These are phyloP conservation scores for Drosophila sucinea DNA, from an alignment of 1,140 invertebrate species.

Conservation along the genomic window DNA sequence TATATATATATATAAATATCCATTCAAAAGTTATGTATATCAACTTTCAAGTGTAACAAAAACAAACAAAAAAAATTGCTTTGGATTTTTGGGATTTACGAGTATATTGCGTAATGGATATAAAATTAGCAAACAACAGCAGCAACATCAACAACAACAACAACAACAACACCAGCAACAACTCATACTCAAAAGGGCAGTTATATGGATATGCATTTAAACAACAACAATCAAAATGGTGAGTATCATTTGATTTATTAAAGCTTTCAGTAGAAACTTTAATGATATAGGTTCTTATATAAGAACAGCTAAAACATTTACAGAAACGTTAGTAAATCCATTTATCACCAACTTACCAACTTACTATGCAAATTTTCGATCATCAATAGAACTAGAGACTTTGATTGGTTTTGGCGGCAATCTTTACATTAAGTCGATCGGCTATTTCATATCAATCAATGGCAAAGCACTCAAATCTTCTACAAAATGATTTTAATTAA, in stretches of 20 bases:
- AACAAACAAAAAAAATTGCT: constrained; percentile 34
- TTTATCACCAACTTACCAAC: neutral
- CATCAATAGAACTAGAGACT: neutral
- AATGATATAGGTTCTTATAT: constrained; percentile 8
- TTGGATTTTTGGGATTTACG: constrained; percentile 59
- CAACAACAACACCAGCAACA: constrained; percentile 27
- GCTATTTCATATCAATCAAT: too few relatives aligned
- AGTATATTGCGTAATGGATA: constrained; percentile 77
- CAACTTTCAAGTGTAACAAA: constrained; percentile 32
- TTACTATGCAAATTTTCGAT: neutral
- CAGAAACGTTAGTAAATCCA: neutral
- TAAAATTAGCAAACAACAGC: constrained; percentile 68
- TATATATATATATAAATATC: neutral
- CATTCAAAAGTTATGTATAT: constrained; percentile 15
- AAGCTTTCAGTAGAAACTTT: neutral
- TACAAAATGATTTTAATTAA: too few relatives aligned
- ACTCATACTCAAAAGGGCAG: constrained; percentile 31
- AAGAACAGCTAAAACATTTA: neutral
- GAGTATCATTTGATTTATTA: constrained; percentile 44
- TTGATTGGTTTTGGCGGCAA: neutral
- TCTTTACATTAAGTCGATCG: too few relatives aligned
- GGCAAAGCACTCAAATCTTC: too few relatives aligned
- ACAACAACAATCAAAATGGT: constrained; percentile 57
- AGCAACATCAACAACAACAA: constrained; percentile 29
- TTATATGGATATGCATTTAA: constrained; percentile 76